phyloP scores from a whole-genome alignment of 2,113 vertebrate species.

The Pteronura brasiliensis region DNA sequence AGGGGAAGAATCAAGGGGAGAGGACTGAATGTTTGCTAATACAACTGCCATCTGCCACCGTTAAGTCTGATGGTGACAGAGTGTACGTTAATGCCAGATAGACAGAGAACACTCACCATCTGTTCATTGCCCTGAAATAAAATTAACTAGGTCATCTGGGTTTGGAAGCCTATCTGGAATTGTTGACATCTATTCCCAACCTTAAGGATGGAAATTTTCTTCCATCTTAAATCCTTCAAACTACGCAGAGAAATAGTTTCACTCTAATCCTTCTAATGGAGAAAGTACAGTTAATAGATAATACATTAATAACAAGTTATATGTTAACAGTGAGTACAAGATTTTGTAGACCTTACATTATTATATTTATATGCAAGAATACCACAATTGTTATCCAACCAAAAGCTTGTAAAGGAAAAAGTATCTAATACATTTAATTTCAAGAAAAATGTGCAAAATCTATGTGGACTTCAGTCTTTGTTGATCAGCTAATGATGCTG shows the following conservation, averaged over 20 bases:
- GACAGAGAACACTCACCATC: constrained; percentile 73
- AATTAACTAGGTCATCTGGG: constrained; percentile 76
- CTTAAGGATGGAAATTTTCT: constrained; percentile 37
- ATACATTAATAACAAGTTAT: not conserved
- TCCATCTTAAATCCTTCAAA: constrained; percentile 11
- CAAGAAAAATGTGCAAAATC: not conserved
- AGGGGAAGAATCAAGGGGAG: constrained; percentile 9
- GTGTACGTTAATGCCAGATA: constrained; percentile 67
- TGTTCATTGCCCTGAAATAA: constrained; percentile 74
- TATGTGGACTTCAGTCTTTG: not conserved
- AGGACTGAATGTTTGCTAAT: constrained; percentile 66
- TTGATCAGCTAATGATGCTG: not conserved
- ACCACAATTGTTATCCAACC: not conserved
- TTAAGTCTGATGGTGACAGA: constrained; percentile 68
- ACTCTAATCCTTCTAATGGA: not conserved
- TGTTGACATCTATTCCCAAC: constrained; percentile 60
- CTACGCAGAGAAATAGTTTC: constrained; percentile 35
- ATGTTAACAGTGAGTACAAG: not conserved
- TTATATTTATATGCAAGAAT: not conserved
- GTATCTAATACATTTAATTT: not conserved
- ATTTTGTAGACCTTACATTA: not conserved
- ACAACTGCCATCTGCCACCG: constrained; percentile 69
- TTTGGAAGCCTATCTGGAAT: constrained; percentile 65
- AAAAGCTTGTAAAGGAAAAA: constrained; percentile 2
- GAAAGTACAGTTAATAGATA: constrained; percentile 4